These are phyloP conservation scores for Myrmecophaga tridactyla DNA, from an alignment of 2,113 vertebrate genomes.

Conservation along the genomic window DNA sequence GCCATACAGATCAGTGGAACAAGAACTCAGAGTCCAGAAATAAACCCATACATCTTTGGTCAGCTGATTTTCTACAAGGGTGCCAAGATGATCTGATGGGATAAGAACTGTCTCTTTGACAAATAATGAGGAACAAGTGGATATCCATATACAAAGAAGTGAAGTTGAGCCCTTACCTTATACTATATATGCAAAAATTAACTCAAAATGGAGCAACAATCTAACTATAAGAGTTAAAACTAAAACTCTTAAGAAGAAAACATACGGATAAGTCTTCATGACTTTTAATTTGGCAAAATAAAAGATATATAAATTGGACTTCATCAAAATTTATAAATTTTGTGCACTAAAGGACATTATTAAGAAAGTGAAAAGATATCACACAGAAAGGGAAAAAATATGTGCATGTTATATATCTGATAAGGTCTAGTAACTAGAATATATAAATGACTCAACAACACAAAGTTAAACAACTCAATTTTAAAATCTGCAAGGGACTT, in stretches of 20 bases:
- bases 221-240: background rate
- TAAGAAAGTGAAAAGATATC: background rate
- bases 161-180: background rate
- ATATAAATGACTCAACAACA: background rate
- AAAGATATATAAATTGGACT: background rate
- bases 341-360: background rate
- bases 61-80: background rate
- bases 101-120: background rate
- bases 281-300: background rate
- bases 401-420: background rate
- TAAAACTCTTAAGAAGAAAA: background rate
- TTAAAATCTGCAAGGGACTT: background rate
- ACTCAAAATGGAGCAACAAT: background rate
- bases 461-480: background rate
- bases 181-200: background rate
- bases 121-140: background rate
- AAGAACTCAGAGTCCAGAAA: background rate
- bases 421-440: background rate
- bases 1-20: background rate
- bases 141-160: background rate
- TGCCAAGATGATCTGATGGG: background rate
- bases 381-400: background rate
- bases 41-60: background rate
- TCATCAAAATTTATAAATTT: background rate
- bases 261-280: background rate